A percentile compares a stretch with the other conserved stretches of the same genome.
These are phyloP conservation scores for Apodemia hepburni DNA, from an alignment of 2,888 invertebrate species.

Conservation along the genomic window DNA sequence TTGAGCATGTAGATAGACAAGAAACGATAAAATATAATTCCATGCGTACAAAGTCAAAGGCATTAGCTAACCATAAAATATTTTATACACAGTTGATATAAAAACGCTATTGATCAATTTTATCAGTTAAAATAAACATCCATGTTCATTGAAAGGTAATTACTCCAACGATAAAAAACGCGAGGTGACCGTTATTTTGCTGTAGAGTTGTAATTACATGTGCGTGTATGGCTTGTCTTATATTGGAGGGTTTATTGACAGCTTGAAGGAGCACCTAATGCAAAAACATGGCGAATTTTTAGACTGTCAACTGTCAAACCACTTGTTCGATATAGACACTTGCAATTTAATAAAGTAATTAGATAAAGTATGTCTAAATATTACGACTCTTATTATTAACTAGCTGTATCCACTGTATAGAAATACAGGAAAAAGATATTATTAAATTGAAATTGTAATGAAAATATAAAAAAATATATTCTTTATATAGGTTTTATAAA, in stretches of 20 bases:
- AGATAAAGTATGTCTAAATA: background rate
- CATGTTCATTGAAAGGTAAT: conserved; percentile 3
- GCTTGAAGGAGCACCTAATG: conserved; percentile 38
- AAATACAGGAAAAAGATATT: no score
- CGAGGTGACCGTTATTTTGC: conserved; percentile 1
- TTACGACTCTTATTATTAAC: no score
- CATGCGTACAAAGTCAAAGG: no score
- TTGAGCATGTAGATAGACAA: no score
- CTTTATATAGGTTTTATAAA: no score
- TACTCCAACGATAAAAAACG: background rate
- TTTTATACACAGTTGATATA: background rate
- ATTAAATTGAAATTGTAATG: no score
- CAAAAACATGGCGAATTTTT: conserved; percentile 13
- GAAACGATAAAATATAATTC: no score
- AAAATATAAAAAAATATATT: no score
- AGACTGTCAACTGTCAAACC: conserved; percentile 4
- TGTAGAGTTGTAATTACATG: background rate
- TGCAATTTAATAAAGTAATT: conserved; percentile 1
- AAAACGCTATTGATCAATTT: background rate
- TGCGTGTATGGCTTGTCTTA: conserved; percentile 9
- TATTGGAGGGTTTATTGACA: background rate
- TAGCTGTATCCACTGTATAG: no score
- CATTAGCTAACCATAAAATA: no score
- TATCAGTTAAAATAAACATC: conserved; percentile 2
- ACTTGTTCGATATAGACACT: background rate